Evolutionary conservation across 2,888 invertebrate genomes (phyloP).

Genomic region (Nudaria mundana): DNA sequence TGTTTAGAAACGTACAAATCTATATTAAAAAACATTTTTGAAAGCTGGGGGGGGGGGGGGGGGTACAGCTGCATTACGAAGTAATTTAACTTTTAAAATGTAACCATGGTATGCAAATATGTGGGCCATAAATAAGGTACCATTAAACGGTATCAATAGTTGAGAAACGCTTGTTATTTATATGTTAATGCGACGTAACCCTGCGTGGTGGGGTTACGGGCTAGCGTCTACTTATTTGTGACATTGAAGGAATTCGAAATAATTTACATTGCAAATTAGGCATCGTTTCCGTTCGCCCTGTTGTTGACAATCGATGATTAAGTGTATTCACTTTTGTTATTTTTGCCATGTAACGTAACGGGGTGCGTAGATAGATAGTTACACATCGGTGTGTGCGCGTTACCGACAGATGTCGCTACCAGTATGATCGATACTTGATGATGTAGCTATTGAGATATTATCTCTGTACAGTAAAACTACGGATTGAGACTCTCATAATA

Average conservation of each 20-base stretch:
- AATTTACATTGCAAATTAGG: slow-evolving; percentile 72
- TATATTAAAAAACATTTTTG: slow-evolving; percentile 30
- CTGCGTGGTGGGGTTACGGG: slow-evolving; percentile 41
- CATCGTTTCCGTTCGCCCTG: slow-evolving; percentile 50
- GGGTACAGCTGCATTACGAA: slow-evolving; percentile 31
- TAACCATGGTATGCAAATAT: slow-evolving; percentile 38
- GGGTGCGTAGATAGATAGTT: slow-evolving; percentile 52
- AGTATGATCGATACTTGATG: no score
- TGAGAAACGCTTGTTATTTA: slow-evolving; percentile 74
- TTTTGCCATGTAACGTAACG: slow-evolving; percentile 50
- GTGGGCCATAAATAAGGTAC: slow-evolving; percentile 42
- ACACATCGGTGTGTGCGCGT: not conserved
- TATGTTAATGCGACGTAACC: slow-evolving; percentile 66
- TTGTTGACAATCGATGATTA: slow-evolving; percentile 67
- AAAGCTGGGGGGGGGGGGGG: slow-evolving; percentile 11
- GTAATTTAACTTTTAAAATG: slow-evolving; percentile 30
- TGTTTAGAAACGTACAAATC: no score
- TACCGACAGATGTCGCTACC: slow-evolving; percentile 37
- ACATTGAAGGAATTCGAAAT: slow-evolving; percentile 63
- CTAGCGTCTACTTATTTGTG: slow-evolving; percentile 47
- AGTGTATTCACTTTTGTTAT: slow-evolving; percentile 51
- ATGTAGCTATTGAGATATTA: no score
- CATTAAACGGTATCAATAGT: slow-evolving; percentile 64
- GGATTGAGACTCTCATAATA: no score
- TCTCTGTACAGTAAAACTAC: no score